A percentile compares a stretch with the other conserved stretches of the same genome.
Conservation (phyloP, 1,140 invertebrate genomes). For the Dryas iulia region DNA sequence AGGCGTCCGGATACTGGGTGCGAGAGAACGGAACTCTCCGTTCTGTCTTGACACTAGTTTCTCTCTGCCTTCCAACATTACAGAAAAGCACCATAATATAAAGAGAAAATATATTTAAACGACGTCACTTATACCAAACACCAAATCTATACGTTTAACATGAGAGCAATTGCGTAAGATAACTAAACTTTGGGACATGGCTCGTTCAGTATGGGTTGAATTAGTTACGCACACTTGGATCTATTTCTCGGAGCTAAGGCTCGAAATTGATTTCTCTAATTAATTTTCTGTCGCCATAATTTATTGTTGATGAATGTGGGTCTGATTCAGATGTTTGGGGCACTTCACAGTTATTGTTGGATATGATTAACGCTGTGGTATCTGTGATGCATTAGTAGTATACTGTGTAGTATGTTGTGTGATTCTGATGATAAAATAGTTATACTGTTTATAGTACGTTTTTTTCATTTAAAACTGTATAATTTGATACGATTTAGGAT, state of each 20-base stretch:
- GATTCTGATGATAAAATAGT: too few species aligned
- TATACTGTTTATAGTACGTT: too few species aligned
- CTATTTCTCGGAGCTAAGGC: constrained; percentile 2
- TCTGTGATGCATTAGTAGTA: neutral
- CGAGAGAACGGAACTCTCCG: too few species aligned
- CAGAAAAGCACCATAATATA: too few species aligned
- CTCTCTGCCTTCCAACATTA: too few species aligned
- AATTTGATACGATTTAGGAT: too few species aligned
- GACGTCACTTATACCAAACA: constrained; percentile 6
- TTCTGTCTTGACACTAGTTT: too few species aligned
- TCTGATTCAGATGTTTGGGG: constrained; percentile 3
- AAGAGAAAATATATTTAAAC: too few species aligned
- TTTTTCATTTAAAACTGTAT: too few species aligned
- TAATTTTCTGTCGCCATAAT: constrained; percentile 29
- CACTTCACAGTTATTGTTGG: neutral
- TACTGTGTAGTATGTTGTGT: neutral
- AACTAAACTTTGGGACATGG: constrained; percentile 31
- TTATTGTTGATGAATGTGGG: constrained; percentile 19
- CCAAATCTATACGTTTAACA: constrained; percentile 29
- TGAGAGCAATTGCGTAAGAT: constrained; percentile 39
- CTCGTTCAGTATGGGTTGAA: constrained; percentile 32
- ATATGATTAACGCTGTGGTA: neutral
- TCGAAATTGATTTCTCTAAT: constrained; percentile 30
- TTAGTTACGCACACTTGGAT: constrained; percentile 31
- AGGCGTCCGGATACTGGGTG: too few species aligned